A percentile compares a stretch with the other conserved stretches of the same genome.
Conservation (phyloP, 2,888 invertebrate genomes). For the Melinaea menophilus region DNA sequence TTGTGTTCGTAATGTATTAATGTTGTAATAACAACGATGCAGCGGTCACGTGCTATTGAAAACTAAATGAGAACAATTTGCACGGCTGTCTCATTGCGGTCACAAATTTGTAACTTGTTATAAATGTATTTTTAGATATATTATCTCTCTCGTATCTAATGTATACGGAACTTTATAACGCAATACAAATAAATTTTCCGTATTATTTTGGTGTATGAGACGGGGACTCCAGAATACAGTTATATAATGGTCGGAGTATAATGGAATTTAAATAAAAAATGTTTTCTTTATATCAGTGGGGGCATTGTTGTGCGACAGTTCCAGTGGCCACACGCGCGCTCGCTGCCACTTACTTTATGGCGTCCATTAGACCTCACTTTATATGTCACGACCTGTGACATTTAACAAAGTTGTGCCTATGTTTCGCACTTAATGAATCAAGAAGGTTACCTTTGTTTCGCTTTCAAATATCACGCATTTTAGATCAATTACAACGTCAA, state of each 20-base stretch:
- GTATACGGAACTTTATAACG: constrained; percentile 17
- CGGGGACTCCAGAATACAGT: constrained; percentile 47
- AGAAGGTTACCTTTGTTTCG: constrained; percentile 6
- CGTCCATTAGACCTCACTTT: constrained; percentile 47
- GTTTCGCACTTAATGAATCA: constrained; percentile 8
- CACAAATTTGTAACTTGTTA: constrained; percentile 6
- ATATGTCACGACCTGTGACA: constrained; percentile 46
- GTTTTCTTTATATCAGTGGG: constrained; percentile 76
- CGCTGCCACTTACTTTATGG: constrained; percentile 50
- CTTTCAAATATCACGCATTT: background rate
- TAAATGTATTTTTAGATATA: constrained; percentile 2
- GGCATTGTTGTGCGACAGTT: constrained; percentile 69
- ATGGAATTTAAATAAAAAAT: constrained; percentile 74
- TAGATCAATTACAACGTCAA: constrained; percentile 8
- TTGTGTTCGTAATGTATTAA: constrained; percentile 24
- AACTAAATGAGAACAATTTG: constrained; percentile 27
- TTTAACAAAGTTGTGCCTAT: constrained; percentile 10
- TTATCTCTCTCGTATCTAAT: constrained; percentile 2
- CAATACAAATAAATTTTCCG: constrained; percentile 16
- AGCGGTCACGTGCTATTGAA: constrained; percentile 25
- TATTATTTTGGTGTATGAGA: constrained; percentile 15
- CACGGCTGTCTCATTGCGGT: constrained; percentile 24
- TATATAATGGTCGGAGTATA: constrained; percentile 66
- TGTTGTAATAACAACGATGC: constrained; percentile 20
- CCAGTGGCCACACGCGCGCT: constrained; percentile 73